Evolutionary conservation across 2,888 invertebrate genomes (phyloP).

Genomic region (Drosophila gaucha): DNA sequence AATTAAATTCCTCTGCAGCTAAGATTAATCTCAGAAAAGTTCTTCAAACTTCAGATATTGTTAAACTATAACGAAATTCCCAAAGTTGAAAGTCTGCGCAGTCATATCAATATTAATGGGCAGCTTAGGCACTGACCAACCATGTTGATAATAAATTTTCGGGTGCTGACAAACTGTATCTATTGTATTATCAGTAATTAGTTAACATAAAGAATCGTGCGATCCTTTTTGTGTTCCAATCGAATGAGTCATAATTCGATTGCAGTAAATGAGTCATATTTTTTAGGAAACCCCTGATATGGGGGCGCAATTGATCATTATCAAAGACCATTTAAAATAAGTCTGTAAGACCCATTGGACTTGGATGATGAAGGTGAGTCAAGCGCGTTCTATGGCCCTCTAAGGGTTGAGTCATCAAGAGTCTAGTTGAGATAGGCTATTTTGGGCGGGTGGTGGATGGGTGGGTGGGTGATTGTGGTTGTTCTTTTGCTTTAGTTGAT

Average conservation of each 20-base stretch:
- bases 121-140: conserved; percentile 7
- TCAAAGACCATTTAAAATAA: conserved; percentile 12
- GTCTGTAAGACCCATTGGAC: conserved; percentile 12
- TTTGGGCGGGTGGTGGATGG: not conserved
- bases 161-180: not conserved
- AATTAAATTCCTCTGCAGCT: no score
- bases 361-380: conserved; percentile 51
- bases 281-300: conserved; percentile 59
- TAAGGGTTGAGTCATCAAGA: conserved; percentile 47
- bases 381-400: conserved; percentile 19
- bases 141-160: conserved; percentile 12
- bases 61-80: not conserved
- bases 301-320: conserved; percentile 39
- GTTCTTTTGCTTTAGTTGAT: conserved; percentile 7
- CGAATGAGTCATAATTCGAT: conserved; percentile 50
- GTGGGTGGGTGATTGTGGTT: not conserved
- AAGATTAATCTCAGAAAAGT: not conserved
- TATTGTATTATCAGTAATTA: conserved; percentile 28
- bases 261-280: conserved; percentile 41
- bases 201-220: conserved; percentile 3
- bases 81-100: not conserved
- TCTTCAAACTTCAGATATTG: not conserved
- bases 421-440: conserved; percentile 14
- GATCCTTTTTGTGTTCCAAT: conserved; percentile 46
- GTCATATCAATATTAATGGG: not conserved